Percentiles rank a stretch among this genome's conserved stretches.
These are phyloP conservation scores for Cordilura impudica DNA, from an alignment of 2,888 invertebrate species.

Conservation along the genomic window DNA sequence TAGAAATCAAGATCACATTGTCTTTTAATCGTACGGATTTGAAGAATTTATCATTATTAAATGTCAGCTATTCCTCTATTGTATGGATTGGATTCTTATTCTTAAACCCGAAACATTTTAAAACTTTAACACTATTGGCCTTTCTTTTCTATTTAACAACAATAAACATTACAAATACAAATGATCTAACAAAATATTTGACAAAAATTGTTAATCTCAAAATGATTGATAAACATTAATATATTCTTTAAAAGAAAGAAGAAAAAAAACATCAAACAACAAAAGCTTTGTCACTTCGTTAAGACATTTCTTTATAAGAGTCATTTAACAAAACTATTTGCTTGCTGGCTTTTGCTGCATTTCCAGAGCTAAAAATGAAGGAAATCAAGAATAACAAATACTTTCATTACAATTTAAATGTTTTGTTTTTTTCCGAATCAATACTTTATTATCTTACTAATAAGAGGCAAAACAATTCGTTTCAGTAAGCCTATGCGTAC, in stretches of 20 bases:
- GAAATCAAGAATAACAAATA: no score
- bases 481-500: no score
- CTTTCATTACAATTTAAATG: no score
- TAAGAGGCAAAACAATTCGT: no score
- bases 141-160: conserved; percentile 24
- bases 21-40: neutral
- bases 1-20: neutral
- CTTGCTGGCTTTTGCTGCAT: conserved; percentile 6
- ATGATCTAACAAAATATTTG: conserved; percentile 60
- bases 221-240: conserved; percentile 59
- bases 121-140: conserved; percentile 39
- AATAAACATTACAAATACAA: conserved; percentile 40
- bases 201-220: conserved; percentile 58
- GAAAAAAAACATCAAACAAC: conserved; percentile 1
- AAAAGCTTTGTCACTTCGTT: conserved; percentile 58
- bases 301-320: neutral
- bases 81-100: neutral
- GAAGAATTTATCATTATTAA: conserved; percentile 6
- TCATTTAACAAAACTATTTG: conserved; percentile 1
- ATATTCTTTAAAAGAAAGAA: conserved; percentile 10
- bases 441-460: no score
- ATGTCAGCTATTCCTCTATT: neutral
- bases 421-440: no score
- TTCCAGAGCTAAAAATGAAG: neutral
- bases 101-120: neutral